Conservation (phyloP, 1,140 invertebrate genomes). For the Eufriesea mexicana region DNA sequence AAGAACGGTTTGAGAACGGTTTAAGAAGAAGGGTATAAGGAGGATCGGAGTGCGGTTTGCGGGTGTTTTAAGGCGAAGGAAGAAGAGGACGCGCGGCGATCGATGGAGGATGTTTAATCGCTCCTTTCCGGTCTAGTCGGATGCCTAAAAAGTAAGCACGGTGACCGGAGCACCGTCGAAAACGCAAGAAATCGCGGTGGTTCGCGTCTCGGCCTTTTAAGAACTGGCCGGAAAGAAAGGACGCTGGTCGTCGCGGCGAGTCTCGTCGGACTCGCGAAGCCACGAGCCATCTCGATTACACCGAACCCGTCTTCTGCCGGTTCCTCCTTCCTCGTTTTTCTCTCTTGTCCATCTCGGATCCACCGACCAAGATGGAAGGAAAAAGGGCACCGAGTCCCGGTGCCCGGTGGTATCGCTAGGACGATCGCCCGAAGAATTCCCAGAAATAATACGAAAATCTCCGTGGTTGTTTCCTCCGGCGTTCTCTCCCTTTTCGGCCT, state of each 20-base stretch:
- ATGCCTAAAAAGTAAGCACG: not conserved
- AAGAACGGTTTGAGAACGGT: not conserved
- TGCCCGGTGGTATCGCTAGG: constrained; percentile 57
- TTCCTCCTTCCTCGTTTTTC: constrained; percentile 23
- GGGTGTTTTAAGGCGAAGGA: not conserved
- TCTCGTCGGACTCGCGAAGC: constrained; percentile 28
- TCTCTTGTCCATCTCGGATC: constrained; percentile 25
- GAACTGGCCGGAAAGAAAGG: constrained; percentile 17
- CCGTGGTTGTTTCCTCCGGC: constrained; percentile 4
- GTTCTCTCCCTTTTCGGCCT: constrained; percentile 24
- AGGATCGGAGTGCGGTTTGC: too few species aligned
- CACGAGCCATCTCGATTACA: constrained; percentile 65
- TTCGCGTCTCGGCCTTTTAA: not conserved
- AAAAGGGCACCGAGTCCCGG: constrained; percentile 31
- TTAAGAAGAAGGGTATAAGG: not conserved
- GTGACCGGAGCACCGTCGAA: not conserved
- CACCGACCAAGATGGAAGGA: constrained; percentile 34
- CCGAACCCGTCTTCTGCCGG: constrained; percentile 44
- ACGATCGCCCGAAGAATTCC: constrained; percentile 53
- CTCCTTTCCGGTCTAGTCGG: not conserved
- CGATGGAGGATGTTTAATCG: constrained; percentile 8
- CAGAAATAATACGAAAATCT: constrained; percentile 67
- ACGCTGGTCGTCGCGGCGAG: constrained; percentile 8
- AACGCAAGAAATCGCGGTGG: constrained; percentile 14
- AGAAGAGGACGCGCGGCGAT: not conserved